Evolutionary conservation across 2,888 invertebrate genomes (phyloP).

Genomic region (Mongoloraphidia duomilia): DNA sequence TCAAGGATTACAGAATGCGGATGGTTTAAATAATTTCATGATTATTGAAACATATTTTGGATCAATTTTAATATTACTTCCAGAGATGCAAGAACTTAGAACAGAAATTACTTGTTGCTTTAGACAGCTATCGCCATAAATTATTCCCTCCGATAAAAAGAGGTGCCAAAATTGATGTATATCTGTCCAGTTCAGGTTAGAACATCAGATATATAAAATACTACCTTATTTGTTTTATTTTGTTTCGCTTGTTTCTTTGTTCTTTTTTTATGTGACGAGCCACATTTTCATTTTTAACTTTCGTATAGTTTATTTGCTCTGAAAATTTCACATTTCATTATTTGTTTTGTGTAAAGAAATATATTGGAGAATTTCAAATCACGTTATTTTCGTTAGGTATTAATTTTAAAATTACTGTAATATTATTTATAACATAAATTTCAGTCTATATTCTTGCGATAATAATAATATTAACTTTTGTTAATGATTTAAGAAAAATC

Average conservation of each 20-base stretch:
- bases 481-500: too few relatives aligned
- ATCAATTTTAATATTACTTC: slow-evolving; percentile 33
- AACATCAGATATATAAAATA: slow-evolving; percentile 18
- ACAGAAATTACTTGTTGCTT: slow-evolving; percentile 52
- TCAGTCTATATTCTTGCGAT: too few relatives aligned
- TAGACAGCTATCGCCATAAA: slow-evolving; percentile 63
- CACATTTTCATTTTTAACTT: neutral
- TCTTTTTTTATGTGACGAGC: neutral
- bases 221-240: slow-evolving; percentile 14
- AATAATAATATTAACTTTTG: too few relatives aligned
- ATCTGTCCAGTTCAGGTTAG: slow-evolving; percentile 80
- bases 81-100: slow-evolving; percentile 63
- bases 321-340: too few relatives aligned
- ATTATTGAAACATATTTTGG: slow-evolving; percentile 10
- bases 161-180: slow-evolving; percentile 69
- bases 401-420: too few relatives aligned
- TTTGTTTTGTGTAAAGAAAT: too few relatives aligned
- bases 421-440: too few relatives aligned
- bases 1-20: neutral
- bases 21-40: slow-evolving; percentile 6
- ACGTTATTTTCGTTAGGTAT: too few relatives aligned
- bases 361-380: too few relatives aligned
- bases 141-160: slow-evolving; percentile 69
- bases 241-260: slow-evolving; percentile 3
- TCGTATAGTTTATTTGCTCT: neutral